Evolutionary conservation across 1,140 invertebrate genomes (phyloP).

Genomic region (Helicoverpa zea): DNA sequence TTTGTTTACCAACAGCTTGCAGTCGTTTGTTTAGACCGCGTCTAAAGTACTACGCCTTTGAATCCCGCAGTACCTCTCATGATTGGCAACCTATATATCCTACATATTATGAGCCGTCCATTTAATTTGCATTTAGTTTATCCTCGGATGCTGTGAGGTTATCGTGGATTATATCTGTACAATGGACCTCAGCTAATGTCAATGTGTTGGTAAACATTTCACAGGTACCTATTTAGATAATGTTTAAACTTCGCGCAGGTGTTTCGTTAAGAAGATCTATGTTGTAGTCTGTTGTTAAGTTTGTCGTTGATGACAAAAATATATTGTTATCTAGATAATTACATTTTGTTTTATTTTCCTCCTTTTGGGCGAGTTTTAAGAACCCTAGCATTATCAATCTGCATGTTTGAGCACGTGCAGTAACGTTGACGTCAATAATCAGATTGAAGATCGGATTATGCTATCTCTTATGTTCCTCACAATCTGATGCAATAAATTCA

Average conservation of each 20-base stretch:
- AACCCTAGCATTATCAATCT: background rate
- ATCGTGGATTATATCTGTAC: constrained; percentile 52
- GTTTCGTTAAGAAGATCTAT: constrained; percentile 80
- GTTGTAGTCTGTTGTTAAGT: constrained; percentile 86
- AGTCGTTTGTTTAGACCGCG: constrained; percentile 33
- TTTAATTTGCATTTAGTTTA: constrained; percentile 73
- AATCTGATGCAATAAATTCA: background rate
- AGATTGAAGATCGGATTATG: constrained; percentile 19
- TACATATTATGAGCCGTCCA: constrained; percentile 81
- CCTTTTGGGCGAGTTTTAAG: background rate
- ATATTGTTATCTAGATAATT: constrained; percentile 86
- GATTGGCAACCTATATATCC: constrained; percentile 51
- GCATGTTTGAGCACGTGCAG: background rate
- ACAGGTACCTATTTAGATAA: constrained; percentile 51
- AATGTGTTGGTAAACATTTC: constrained; percentile 68
- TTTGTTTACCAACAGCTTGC: constrained; percentile 61
- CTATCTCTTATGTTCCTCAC: background rate
- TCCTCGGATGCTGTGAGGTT: constrained; percentile 53
- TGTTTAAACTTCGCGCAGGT: constrained; percentile 69
- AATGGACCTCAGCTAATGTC: constrained; percentile 56
- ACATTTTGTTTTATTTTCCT: constrained; percentile 58
- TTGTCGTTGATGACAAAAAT: constrained; percentile 86
- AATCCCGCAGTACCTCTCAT: constrained; percentile 36
- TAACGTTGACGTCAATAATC: background rate
- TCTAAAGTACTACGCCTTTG: constrained; percentile 20